Evolutionary conservation across 2,113 vertebrate species (phyloP), one percentile per base, ranked within the genome.

Genomic region (Phrynocephalus versicolor): DNA sequence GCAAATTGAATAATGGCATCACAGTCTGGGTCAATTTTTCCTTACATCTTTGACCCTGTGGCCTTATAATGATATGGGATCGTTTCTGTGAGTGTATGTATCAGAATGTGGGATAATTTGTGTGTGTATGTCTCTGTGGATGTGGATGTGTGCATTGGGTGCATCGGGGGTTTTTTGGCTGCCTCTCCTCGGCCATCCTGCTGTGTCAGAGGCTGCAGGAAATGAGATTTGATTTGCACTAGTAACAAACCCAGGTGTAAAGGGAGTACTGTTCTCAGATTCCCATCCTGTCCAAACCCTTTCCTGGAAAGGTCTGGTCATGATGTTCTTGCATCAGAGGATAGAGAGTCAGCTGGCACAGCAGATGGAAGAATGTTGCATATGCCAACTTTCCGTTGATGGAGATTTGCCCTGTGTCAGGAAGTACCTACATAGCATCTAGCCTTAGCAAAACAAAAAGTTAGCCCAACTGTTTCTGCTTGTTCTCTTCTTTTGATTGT

Each of bases 251-350:
- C 64, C 23, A 80, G 35, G 77, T 79, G 23, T 0, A 1, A 65
- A 39, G 13, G 57, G 41, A 82, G 23, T 67, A 73, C 41, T 84
- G 15, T 69, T 90, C 10, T 87, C 3, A 65, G 69, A 80, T 81
- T 73, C 69, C 58, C 77, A 85, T 85, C 77, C 84, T 85, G 84
- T 85, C 25, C 81, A 85, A 88, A 88, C 67, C 92, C 10, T 86
- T 86, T 79, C 87, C 19, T 55, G 83, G 37, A n/a, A 72, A 55
- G 78, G n/a, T 4, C 27, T 75, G 33, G 62, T 8, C 1, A 4
- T 1, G 0, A 0, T 39, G 14, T 39, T 8, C 30, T 69, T 85
- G 64, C 27, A 87, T 86, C 0, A 37, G 85, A 33, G 1, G n/a
- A 30, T 67, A 39, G 55, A 76, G 62, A 78, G 84, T 23, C 74